phyloP scores from a whole-genome alignment of 2,113 vertebrate species.

The Corvus hawaiiensis region DNA sequence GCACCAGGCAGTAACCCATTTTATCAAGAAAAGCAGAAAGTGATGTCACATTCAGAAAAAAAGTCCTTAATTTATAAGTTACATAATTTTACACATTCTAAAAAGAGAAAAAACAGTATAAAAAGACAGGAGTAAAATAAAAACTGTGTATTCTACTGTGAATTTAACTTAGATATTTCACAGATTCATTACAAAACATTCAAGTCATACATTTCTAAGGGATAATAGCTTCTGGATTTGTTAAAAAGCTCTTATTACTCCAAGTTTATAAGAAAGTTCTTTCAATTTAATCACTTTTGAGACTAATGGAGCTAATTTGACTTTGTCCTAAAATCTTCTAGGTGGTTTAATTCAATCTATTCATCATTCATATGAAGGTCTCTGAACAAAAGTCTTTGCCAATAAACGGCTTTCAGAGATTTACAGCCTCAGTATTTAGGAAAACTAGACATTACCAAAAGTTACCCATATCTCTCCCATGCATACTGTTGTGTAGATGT shows the following conservation, averaged over 20 bases:
- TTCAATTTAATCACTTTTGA: not conserved
- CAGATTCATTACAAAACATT: not conserved
- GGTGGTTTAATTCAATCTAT: conserved; percentile 17
- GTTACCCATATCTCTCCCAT: not conserved
- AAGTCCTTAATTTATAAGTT: not conserved
- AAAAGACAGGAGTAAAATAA: not conserved
- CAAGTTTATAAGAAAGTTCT: not conserved
- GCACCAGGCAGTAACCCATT: not conserved
- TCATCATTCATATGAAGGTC: not conserved
- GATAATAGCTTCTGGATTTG: not conserved
- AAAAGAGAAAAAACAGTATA: not conserved
- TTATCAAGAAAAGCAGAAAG: not conserved
- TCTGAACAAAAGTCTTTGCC: not conserved
- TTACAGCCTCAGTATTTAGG: not conserved
- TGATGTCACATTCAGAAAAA: not conserved
- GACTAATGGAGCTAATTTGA: conserved; percentile 12
- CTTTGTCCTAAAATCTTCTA: not conserved
- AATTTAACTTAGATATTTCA: not conserved
- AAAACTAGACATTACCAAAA: not conserved
- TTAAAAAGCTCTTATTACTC: not conserved
- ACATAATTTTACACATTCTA: not conserved
- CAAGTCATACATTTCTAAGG: not conserved
- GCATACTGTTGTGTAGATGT: not conserved
- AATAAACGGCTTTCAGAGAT: not conserved
- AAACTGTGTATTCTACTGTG: not conserved